These are phyloP conservation scores for Martes martes DNA, from an alignment of 2,113 vertebrate genomes.

Conservation along the genomic window DNA sequence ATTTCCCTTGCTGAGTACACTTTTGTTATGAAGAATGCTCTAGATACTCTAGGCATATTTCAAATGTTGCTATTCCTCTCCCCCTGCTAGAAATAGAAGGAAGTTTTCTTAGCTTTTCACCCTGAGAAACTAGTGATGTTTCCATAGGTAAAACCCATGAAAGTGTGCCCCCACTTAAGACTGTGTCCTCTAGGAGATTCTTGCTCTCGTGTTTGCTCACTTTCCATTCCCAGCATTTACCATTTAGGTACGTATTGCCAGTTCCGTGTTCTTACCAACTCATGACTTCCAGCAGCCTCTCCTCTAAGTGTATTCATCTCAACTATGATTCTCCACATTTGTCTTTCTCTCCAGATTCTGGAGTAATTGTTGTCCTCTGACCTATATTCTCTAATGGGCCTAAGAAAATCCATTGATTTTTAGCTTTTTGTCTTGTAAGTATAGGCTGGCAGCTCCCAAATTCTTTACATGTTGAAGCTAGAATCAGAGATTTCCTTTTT, in stretches of 20 bases:
- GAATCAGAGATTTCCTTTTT: not conserved
- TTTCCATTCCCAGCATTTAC: not conserved
- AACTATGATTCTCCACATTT: not conserved
- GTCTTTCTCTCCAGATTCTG: not conserved
- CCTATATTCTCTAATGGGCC: not conserved
- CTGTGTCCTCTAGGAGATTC: not conserved
- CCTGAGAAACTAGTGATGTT: not conserved
- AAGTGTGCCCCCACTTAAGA: not conserved
- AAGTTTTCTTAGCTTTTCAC: not conserved
- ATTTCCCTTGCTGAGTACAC: not conserved
- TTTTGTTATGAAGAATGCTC: not conserved
- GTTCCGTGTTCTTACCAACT: not conserved
- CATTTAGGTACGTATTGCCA: not conserved
- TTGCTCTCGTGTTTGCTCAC: not conserved
- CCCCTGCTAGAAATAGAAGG: not conserved
- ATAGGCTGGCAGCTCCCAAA: not conserved
- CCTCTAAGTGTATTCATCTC: not conserved
- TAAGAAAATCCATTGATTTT: not conserved
- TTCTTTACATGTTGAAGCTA: not conserved
- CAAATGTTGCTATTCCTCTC: not conserved
- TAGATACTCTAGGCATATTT: not conserved
- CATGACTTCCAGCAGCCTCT: not conserved
- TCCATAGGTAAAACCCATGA: not conserved
- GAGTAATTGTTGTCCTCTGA: not conserved
- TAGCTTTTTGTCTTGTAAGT: not conserved